A percentile compares a stretch with the other conserved stretches of the same genome.
phyloP scores from a whole-genome alignment of 2,113 vertebrate genomes.

The Theropithecus gelada region DNA sequence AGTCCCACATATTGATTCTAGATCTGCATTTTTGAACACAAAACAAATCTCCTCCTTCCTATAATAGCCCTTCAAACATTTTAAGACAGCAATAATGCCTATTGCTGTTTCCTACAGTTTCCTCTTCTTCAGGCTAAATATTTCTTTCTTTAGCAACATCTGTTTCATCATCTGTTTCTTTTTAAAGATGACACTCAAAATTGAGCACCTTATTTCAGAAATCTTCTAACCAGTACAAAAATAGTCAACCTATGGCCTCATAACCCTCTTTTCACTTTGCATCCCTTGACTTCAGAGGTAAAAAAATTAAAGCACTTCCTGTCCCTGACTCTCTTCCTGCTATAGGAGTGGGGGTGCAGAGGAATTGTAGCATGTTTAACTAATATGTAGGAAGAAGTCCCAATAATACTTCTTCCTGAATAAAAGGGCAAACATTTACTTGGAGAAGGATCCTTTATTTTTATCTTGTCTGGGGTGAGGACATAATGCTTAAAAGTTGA shows the following conservation, averaged over 20 bases:
- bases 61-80: not conserved
- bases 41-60: not conserved
- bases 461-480: not conserved
- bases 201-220: slow-evolving; percentile 2
- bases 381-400: not conserved
- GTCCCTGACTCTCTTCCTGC: not conserved
- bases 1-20: not conserved
- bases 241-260: not conserved
- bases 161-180: slow-evolving; percentile 29
- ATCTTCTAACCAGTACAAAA: not conserved
- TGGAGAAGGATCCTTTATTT: not conserved
- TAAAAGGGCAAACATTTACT: not conserved
- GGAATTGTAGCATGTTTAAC: not conserved
- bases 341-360: not conserved
- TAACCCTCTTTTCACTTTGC: not conserved
- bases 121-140: slow-evolving; percentile 35
- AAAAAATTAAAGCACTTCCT: not conserved
- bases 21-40: not conserved
- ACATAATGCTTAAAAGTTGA: not conserved
- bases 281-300: not conserved
- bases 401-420: not conserved
- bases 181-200: slow-evolving; percentile 16
- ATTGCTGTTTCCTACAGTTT: not conserved
- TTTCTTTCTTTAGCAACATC: not conserved
- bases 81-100: not conserved